These are phyloP conservation scores for Zootermopsis nevadensis DNA, from an alignment of 2,888 invertebrate genomes.

Conservation along the genomic window DNA sequence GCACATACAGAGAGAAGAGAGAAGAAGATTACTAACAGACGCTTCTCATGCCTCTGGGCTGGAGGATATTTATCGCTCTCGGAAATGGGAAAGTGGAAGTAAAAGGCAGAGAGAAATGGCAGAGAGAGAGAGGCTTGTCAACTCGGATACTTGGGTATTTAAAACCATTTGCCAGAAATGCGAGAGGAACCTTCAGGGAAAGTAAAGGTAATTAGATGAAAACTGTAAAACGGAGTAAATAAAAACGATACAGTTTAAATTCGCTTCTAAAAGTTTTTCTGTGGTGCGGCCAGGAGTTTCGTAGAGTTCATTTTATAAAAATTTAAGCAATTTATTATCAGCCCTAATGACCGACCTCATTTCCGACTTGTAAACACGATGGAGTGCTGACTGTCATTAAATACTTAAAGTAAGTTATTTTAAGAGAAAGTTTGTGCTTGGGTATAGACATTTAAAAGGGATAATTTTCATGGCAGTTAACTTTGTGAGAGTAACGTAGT, in stretches of 20 bases:
- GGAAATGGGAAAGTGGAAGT: background rate
- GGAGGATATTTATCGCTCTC: constrained; percentile 9
- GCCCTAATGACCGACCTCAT: no score
- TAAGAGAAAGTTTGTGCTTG: no score
- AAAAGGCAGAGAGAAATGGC: background rate
- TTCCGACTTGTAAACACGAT: no score
- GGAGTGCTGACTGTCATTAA: no score
- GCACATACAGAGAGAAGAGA: background rate
- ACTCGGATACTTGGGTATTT: constrained; percentile 1
- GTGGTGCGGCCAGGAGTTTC: no score
- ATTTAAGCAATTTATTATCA: no score
- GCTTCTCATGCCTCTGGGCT: background rate
- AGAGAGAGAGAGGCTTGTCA: background rate
- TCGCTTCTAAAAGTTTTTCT: no score
- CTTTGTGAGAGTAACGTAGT: no score
- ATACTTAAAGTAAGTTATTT: no score
- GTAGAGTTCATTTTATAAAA: no score
- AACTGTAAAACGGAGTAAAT: background rate
- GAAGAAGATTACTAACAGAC: constrained; percentile 7
- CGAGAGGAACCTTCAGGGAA: background rate
- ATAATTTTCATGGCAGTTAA: no score
- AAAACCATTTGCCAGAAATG: constrained; percentile 10
- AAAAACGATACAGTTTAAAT: background rate
- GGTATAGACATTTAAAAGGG: no score
- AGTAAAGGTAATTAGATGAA: background rate